Evolutionary conservation across 2,888 invertebrate species (phyloP), one percentile per base, ranked within the genome.

Genomic region (Scotopteryx bipunctaria): DNA sequence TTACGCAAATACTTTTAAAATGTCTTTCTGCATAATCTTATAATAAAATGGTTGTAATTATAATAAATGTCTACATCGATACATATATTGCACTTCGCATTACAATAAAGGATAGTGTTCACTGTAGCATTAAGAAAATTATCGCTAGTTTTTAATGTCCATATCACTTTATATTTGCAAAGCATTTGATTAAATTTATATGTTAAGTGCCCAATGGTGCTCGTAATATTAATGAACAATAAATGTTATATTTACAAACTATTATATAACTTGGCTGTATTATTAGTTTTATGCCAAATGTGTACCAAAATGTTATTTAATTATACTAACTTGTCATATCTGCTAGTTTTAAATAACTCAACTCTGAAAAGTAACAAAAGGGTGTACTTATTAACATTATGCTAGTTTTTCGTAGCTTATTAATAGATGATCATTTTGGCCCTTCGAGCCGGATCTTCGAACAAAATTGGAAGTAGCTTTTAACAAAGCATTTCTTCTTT

Each of bases 251-350:
- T 3, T 36, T 13, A 36, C 19, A 23, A 33, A 33, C 1, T 3
- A 8, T 2, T 6, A n/a, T 19, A 19, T 9, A 5, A 3, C 6
- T 14, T 31, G 6, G 31, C 11, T 11, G 27, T 43, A 5, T 11
- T 8, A 19, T 31, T 21, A 32, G n/a, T 32, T 43, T 43, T 43
- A 37, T 37, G 25, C 35, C 43, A 35, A 35, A 33, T 23, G 8
- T 23, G 6, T 25, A 43, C 43, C 43, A 43, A 43, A 31, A 33
- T 33, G 33, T 33, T 16, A 25, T 15, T 42, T 21, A 21, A 23
- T 42, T 25, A n/a, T 9, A 9, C 3, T 25, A 9, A 25, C n/a
- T 25, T 25, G 2, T 16, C 15, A n/a, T 11, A n/a, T 29, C 9
- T n/a, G 14, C 1, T 21, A 32, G 11, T 11, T 9, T 25, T 8